phyloP scores from a whole-genome alignment of 2,888 invertebrate genomes.

The Pandemis corylana region DNA sequence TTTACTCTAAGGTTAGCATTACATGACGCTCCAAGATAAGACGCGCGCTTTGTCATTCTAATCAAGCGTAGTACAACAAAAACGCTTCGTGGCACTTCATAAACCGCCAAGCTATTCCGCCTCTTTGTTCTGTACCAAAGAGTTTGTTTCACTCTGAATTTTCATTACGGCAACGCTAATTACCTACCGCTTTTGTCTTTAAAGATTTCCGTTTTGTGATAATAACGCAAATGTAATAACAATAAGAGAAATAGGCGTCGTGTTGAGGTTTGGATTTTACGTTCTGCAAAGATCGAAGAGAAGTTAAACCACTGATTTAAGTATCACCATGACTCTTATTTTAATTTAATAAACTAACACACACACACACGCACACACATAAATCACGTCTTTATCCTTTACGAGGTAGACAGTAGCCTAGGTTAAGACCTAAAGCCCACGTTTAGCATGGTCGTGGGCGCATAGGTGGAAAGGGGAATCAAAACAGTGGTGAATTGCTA shows the following conservation, averaged over 20 bases:
- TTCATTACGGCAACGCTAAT: conserved; percentile 32
- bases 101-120: conserved; percentile 58
- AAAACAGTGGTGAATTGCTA: too few relatives aligned
- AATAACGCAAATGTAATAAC: conserved; percentile 25
- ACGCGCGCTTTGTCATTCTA: conserved; percentile 26
- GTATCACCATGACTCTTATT: too few relatives aligned
- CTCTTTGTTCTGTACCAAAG: conserved; percentile 62
- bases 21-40: conserved; percentile 17
- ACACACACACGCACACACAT: too few relatives aligned
- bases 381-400: too few relatives aligned
- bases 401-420: too few relatives aligned
- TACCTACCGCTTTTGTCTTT: conserved; percentile 30
- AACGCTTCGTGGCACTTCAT: conserved; percentile 62
- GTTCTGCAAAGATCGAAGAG: too few relatives aligned
- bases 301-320: too few relatives aligned
- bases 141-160: conserved; percentile 53
- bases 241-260: neutral
- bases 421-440: too few relatives aligned
- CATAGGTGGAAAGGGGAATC: too few relatives aligned
- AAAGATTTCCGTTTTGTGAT: conserved; percentile 26
- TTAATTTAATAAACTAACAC: too few relatives aligned
- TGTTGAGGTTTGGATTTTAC: neutral
- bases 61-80: conserved; percentile 44
- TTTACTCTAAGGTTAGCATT: neutral
- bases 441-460: too few relatives aligned